Percentiles rank a stretch among this genome's conserved stretches.
Conservation (phyloP, 2,888 invertebrate species). For the Cryptophagus acutangulus region DNA sequence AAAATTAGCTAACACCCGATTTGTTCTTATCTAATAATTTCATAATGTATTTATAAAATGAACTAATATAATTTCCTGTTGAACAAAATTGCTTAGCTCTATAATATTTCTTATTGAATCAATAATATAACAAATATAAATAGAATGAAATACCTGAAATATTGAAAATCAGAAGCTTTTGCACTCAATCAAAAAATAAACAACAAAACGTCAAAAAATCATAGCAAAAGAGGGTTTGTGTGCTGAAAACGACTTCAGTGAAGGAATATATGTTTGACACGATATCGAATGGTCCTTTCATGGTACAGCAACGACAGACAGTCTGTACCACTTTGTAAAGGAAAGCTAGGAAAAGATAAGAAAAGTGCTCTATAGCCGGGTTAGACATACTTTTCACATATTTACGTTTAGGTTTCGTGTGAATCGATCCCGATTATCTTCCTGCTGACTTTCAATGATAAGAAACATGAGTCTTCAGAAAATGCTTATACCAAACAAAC, state of each 20-base stretch:
- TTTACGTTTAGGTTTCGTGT: slow-evolving; percentile 3
- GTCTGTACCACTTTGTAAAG: slow-evolving; percentile 5
- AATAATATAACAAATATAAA: no score
- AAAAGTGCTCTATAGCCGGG: slow-evolving; percentile 3
- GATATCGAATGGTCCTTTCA: slow-evolving; percentile 2
- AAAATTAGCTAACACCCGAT: no score
- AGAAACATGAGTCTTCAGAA: neutral
- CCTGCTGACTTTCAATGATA: neutral
- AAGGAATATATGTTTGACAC: slow-evolving; percentile 1
- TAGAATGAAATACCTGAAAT: no score
- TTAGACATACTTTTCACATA: neutral
- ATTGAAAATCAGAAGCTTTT: no score
- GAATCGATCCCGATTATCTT: slow-evolving; percentile 6
- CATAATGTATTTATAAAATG: no score
- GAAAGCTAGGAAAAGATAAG: slow-evolving; percentile 2
- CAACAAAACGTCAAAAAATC: slow-evolving; percentile 1
- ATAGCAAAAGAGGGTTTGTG: neutral
- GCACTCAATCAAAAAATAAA: neutral
- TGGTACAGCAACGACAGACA: neutral
- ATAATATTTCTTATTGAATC: no score
- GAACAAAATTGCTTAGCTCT: no score
- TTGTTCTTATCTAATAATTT: no score
- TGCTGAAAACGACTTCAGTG: neutral
- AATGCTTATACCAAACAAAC: neutral
- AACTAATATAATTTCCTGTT: no score